phyloP scores from a whole-genome alignment of 2,113 vertebrate genomes.

The Vimba vimba region DNA sequence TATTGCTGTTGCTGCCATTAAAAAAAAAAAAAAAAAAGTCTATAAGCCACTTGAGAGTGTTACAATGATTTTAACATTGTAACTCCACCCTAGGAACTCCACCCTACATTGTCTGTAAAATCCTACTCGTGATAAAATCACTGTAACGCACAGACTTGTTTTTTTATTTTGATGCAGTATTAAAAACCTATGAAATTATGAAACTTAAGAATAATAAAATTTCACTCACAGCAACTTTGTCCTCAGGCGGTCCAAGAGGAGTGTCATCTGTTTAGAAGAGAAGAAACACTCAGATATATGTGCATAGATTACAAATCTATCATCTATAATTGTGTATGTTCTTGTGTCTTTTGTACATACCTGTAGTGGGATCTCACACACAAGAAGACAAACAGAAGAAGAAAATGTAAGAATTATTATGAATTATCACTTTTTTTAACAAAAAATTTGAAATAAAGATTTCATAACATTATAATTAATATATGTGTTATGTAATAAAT shows the following conservation, averaged over 20 bases:
- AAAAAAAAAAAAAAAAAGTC: not conserved
- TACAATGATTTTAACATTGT: not conserved
- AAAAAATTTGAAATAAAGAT: not conserved
- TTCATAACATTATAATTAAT: not conserved
- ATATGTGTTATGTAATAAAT: not conserved
- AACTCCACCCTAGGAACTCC: too few relatives aligned
- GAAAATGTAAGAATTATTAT: constrained; percentile 45
- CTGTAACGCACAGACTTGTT: too few relatives aligned
- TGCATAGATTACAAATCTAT: not conserved
- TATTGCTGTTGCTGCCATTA: not conserved
- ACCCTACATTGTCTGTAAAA: not conserved
- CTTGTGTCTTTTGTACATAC: constrained; percentile 61
- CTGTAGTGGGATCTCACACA: constrained; percentile 66
- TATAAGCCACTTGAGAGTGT: not conserved
- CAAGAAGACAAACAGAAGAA: constrained; percentile 40
- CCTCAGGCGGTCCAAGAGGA: constrained; percentile 82
- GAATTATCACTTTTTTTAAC: not conserved
- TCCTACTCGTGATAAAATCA: not conserved
- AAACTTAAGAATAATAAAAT: not conserved
- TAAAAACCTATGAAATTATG: not conserved
- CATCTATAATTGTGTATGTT: constrained; percentile 25
- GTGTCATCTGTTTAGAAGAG: constrained; percentile 77
- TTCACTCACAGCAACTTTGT: constrained; percentile 91
- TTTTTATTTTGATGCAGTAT: not conserved
- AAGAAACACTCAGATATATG: constrained; percentile 25